These are phyloP conservation scores for Dinoponera quadriceps DNA, from an alignment of 1,140 invertebrate species.

Conservation along the genomic window DNA sequence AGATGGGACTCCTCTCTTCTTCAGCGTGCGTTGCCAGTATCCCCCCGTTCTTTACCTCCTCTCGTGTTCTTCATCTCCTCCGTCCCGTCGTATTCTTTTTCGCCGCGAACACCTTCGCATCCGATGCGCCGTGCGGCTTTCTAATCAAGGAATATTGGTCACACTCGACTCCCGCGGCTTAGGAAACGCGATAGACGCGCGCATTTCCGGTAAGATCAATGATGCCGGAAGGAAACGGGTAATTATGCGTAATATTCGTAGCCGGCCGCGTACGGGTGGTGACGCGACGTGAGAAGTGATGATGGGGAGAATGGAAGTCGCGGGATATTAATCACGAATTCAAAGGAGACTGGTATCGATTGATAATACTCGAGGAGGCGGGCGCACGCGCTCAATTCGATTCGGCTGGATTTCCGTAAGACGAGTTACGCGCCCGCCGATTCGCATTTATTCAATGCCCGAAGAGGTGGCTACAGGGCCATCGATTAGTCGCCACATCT, in stretches of 20 bases:
- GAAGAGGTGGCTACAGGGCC: constrained; percentile 19
- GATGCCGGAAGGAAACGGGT: constrained; percentile 32
- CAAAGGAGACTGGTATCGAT: not conserved
- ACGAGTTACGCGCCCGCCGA: not conserved
- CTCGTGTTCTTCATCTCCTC: constrained; percentile 27
- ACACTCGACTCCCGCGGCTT: constrained; percentile 64
- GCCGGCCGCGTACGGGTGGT: not conserved
- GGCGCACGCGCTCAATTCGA: not conserved
- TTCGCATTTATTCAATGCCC: constrained; percentile 28
- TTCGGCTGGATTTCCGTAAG: not conserved
- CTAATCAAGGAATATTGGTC: constrained; percentile 80
- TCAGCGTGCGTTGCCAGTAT: constrained; percentile 28
- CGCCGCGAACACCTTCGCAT: constrained; percentile 66
- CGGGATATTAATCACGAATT: constrained; percentile 9
- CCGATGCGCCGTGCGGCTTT: constrained; percentile 72
- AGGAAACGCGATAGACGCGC: constrained; percentile 45
- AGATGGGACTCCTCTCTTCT: constrained; percentile 76
- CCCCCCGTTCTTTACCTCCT: not conserved
- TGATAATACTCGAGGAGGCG: not conserved
- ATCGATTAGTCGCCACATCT: constrained; percentile 50
- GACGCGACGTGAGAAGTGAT: not conserved
- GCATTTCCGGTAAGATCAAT: constrained; percentile 44
- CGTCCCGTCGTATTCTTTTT: constrained; percentile 51
- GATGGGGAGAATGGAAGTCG: too few relatives aligned
- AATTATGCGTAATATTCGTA: constrained; percentile 44